Evolutionary conservation across 2,797 vertebrate genomes (phyloP).

Genomic region (Darevskia nairensis): DNA sequence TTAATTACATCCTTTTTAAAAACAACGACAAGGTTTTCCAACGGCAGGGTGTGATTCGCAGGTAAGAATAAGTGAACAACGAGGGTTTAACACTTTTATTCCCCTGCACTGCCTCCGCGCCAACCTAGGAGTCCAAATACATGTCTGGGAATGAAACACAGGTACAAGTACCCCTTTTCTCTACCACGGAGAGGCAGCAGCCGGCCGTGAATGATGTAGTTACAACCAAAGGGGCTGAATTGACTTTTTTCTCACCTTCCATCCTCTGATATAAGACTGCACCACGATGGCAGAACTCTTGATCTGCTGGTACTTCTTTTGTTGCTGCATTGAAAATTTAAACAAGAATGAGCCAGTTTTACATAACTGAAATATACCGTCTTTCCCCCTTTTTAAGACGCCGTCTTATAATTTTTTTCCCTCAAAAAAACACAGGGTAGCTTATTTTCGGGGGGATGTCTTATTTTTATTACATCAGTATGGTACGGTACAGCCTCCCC

Average conservation of each 20-base stretch:
- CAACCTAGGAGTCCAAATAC: neutral
- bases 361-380: too few species aligned
- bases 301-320: constrained; percentile 90
- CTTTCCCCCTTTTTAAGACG: too few species aligned
- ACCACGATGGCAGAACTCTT: constrained; percentile 89
- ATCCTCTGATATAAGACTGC: constrained; percentile 95
- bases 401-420: too few species aligned
- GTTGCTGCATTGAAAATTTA: constrained; percentile 84
- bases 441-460: too few species aligned
- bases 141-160: neutral
- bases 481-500: too few species aligned
- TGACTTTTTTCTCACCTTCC: constrained; percentile 87
- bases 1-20: neutral
- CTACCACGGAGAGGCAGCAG: too few species aligned
- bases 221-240: neutral
- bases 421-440: too few species aligned
- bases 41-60: neutral
- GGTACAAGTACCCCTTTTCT: too few species aligned
- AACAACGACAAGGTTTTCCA: neutral
- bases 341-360: too few species aligned
- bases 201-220: too few species aligned
- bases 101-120: neutral
- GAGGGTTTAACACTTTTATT: neutral
- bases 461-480: too few species aligned
- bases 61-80: neutral